Percentiles rank a stretch among this genome's conserved stretches.
phyloP scores from a whole-genome alignment of 2,888 invertebrate genomes.

The Pseudeuparius sepicola region DNA sequence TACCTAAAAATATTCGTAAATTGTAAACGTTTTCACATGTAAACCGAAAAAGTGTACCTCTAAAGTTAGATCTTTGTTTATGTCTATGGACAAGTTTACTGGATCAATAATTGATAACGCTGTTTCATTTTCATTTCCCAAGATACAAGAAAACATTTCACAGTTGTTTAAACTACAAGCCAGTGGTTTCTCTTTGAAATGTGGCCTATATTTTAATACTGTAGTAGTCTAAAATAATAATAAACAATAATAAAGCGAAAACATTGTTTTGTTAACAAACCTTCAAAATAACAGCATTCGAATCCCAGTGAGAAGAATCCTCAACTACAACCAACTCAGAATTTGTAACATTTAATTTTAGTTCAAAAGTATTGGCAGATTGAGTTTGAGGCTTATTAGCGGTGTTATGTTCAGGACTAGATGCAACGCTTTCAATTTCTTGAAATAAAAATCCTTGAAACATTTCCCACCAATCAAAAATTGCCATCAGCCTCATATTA shows the following conservation, averaged over 20 bases:
- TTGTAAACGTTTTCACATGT: not conserved
- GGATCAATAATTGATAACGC: slow-evolving; percentile 93
- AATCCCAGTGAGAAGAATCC: slow-evolving; percentile 76
- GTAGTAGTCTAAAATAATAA: slow-evolving; percentile 63
- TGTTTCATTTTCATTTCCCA: slow-evolving; percentile 79
- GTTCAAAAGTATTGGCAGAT: slow-evolving; percentile 51
- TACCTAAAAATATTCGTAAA: slow-evolving; percentile 38
- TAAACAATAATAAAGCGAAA: too few species aligned
- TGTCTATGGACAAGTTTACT: slow-evolving; percentile 65
- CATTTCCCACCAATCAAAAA: slow-evolving; percentile 88
- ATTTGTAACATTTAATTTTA: slow-evolving; percentile 89
- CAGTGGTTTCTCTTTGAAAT: slow-evolving; percentile 61
- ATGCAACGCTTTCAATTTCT: slow-evolving; percentile 30
- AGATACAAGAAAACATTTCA: slow-evolving; percentile 85
- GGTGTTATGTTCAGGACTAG: slow-evolving; percentile 26
- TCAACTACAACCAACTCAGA: slow-evolving; percentile 93
- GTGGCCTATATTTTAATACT: slow-evolving; percentile 68
- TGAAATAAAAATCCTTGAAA: slow-evolving; percentile 66
- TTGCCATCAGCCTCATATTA: slow-evolving; percentile 89
- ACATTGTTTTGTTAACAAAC: slow-evolving; percentile 37
- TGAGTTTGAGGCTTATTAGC: slow-evolving; percentile 22
- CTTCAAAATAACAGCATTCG: slow-evolving; percentile 88
- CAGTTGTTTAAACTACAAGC: slow-evolving; percentile 82
- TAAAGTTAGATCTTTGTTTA: slow-evolving; percentile 46
- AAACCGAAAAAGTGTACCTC: slow-evolving; percentile 32